These are phyloP conservation scores for Helicolenus hilgendorfi DNA, from an alignment of 2,797 vertebrate genomes.

Conservation along the genomic window DNA sequence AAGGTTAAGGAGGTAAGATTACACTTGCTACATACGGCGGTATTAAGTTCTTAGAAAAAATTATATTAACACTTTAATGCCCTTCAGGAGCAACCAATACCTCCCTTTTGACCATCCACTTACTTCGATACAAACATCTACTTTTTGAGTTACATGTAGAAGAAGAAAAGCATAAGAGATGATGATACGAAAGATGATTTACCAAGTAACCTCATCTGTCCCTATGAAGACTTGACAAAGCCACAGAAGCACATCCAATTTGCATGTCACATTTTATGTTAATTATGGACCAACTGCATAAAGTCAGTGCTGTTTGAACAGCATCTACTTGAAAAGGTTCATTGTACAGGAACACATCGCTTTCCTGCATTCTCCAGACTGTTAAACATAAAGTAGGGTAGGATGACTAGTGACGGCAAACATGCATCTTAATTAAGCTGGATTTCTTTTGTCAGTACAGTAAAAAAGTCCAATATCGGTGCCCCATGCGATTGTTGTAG, in stretches of 20 bases:
- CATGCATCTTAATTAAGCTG: slow-evolving; percentile 13
- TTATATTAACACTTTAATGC: background rate
- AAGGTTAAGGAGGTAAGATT: background rate
- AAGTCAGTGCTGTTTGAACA: too few species aligned
- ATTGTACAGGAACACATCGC: too few species aligned
- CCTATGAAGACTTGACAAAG: slow-evolving; percentile 79
- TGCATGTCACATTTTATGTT: slow-evolving; percentile 48
- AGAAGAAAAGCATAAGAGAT: background rate
- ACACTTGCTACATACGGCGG: background rate
- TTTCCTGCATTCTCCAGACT: too few species aligned
- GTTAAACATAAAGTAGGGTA: too few species aligned
- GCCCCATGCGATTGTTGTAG: background rate
- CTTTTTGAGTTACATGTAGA: background rate
- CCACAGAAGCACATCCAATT: background rate
- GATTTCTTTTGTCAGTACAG: slow-evolving; percentile 11
- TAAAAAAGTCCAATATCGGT: background rate
- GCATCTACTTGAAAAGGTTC: too few species aligned
- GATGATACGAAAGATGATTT: slow-evolving; percentile 74
- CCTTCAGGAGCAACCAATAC: background rate
- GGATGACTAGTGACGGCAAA: too few species aligned
- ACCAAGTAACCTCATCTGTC: slow-evolving; percentile 83
- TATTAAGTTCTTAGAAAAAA: background rate
- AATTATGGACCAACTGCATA: slow-evolving; percentile 37
- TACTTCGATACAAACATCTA: too few species aligned
- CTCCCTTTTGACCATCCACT: background rate